Evolutionary conservation across 2,113 vertebrate genomes (phyloP), one percentile per base, ranked within the genome.

Genomic region (Mugil cephalus): DNA sequence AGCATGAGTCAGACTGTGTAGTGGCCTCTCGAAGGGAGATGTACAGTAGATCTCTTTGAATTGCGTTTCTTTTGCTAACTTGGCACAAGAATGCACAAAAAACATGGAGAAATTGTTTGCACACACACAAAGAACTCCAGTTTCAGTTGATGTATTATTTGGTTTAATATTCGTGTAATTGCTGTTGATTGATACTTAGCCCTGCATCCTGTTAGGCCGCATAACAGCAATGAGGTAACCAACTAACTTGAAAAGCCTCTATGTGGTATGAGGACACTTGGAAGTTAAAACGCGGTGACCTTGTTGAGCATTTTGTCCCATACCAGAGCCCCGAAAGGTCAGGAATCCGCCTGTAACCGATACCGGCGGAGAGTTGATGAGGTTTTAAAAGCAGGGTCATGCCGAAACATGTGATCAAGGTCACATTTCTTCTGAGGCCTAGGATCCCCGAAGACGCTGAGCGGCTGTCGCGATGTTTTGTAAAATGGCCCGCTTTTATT

Each of bases 1-100:
- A 79, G 59, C 65, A 81, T 92, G 89, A 89, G 84, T 86, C 85
- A 85, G 72, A 70, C 55, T 19, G 3, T 47, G 40, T 30, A n/a
- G 30, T 21, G 38, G 59, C 45, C 2, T 51, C 46, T 14, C 36
- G n/a, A 10, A 36, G 5, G 3, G 18, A 69, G 43, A 15, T 51
- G 38, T 39, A 55, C 6, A 67, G 43, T 6, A 34, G 54, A n/a
- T 60, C 11, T 18, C 34, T 73, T 64, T 53, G 21, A 48, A 13
- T 50, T n/a, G 7, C 30, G 40, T 58, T 3, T 34, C 0, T 64
- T 51, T 12, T 9, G 10, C 30, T 35, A 46, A 45, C 1, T 7
- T 9, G 42, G 4, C n/a, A 19, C 4, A 58, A 65, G n/a, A n/a
- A n/a, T n/a, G n/a, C n/a, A n/a, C n/a, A n/a, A n/a, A n/a, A n/a